These are phyloP conservation scores for Byasa hedistus DNA, from an alignment of 2,888 invertebrate genomes.

Conservation along the genomic window DNA sequence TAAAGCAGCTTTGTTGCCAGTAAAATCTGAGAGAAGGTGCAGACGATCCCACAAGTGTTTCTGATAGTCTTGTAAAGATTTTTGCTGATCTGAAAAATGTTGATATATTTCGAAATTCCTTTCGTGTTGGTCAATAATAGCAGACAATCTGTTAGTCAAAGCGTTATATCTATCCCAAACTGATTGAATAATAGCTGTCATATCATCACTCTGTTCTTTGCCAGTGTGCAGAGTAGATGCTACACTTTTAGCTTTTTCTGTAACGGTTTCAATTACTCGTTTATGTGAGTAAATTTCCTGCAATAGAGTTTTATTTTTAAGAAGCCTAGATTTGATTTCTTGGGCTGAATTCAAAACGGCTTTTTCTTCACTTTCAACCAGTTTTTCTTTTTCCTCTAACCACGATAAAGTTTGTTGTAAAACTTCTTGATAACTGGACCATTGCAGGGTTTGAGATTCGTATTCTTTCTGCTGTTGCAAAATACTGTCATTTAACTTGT, in stretches of 20 bases:
- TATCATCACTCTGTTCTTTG: conserved; percentile 80
- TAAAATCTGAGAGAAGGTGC: conserved; percentile 89
- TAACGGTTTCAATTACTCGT: conserved; percentile 92
- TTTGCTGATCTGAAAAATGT: conserved; percentile 91
- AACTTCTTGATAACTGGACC: conserved; percentile 92
- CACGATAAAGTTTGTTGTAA: conserved; percentile 90
- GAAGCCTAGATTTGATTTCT: conserved; percentile 89
- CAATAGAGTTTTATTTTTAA: conserved; percentile 91
- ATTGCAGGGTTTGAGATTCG: conserved; percentile 90
- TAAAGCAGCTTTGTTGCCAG: conserved; percentile 92
- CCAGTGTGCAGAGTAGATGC: conserved; percentile 79
- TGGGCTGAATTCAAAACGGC: conserved; percentile 88
- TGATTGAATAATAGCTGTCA: conserved; percentile 84
- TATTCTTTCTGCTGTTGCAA: conserved; percentile 91
- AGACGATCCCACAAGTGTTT: conserved; percentile 94
- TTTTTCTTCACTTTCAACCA: conserved; percentile 84
- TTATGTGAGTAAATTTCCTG: conserved; percentile 96
- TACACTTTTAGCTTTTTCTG: conserved; percentile 90
- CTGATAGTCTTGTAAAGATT: conserved; percentile 92
- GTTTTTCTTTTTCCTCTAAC: conserved; percentile 91
- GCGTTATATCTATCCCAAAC: conserved; percentile 88
- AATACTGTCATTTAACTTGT: conserved; percentile 90
- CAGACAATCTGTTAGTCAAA: conserved; percentile 83
- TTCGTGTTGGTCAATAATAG: conserved; percentile 86
- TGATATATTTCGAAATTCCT: conserved; percentile 89